Conservation (phyloP, 2,113 vertebrate genomes). For the Oxygymnocypris stewartii region DNA sequence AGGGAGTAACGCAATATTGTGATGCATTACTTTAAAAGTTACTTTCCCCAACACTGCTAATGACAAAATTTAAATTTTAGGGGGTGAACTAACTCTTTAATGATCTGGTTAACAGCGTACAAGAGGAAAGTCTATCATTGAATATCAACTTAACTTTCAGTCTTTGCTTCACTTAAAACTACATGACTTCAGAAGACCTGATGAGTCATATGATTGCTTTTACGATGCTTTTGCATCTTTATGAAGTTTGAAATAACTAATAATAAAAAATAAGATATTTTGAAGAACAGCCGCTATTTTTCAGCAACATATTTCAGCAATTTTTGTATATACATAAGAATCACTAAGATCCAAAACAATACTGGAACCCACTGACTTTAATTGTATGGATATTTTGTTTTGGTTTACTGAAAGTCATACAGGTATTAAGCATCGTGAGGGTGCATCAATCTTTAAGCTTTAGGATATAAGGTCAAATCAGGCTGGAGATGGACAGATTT, state of each 20-base stretch:
- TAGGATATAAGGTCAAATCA: background rate
- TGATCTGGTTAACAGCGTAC: background rate
- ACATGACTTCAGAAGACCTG: background rate
- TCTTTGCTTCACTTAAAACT: background rate
- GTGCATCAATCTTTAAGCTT: background rate
- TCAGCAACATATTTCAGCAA: background rate
- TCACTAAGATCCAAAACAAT: background rate
- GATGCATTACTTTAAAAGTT: no score
- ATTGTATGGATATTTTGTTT: no score
- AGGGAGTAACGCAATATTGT: no score
- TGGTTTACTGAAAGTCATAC: background rate
- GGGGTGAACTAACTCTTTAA: background rate
- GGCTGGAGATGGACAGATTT: background rate
- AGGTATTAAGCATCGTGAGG: background rate
- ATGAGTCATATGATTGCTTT: background rate
- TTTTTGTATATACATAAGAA: background rate
- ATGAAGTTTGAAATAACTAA: background rate
- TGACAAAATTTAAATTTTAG: no score
- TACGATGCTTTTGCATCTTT: background rate
- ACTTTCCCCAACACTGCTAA: no score
- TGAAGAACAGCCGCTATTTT: background rate
- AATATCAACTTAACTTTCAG: background rate
- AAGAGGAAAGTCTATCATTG: background rate
- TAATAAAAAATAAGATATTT: no score
- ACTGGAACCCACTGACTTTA: background rate